These are phyloP conservation scores for Parthenolecanium corni DNA, from an alignment of 2,888 invertebrate species.

Conservation along the genomic window DNA sequence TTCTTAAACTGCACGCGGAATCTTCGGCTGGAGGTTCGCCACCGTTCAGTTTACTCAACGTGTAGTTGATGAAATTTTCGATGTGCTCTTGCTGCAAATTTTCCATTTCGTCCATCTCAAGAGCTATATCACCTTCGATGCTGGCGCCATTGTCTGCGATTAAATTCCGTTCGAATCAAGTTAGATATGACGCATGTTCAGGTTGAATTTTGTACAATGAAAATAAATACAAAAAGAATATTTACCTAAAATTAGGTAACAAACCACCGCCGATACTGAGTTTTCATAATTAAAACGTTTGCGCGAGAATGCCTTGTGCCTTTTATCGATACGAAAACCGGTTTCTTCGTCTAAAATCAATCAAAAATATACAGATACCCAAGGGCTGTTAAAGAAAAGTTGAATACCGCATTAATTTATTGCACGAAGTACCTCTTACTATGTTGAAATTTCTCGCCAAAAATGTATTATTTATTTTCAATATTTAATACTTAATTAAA, in stretches of 20 bases:
- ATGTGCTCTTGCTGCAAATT: slow-evolving; percentile 33
- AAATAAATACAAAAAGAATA: slow-evolving; percentile 13
- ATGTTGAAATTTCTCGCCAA: too few relatives aligned
- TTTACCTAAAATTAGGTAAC: slow-evolving; percentile 63
- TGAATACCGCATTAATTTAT: neutral
- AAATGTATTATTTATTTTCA: too few relatives aligned
- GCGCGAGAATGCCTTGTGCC: slow-evolving; percentile 70
- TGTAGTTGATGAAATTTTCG: slow-evolving; percentile 44
- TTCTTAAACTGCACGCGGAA: slow-evolving; percentile 29
- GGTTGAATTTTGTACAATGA: neutral
- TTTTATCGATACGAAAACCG: slow-evolving; percentile 70
- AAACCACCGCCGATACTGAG: slow-evolving; percentile 72
- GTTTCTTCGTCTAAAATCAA: slow-evolving; percentile 73
- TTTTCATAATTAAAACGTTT: slow-evolving; percentile 82
- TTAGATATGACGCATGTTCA: neutral
- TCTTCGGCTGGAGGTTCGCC: slow-evolving; percentile 35
- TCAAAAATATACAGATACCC: slow-evolving; percentile 31
- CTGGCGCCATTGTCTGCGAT: slow-evolving; percentile 41
- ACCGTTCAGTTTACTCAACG: slow-evolving; percentile 41
- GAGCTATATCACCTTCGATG: slow-evolving; percentile 19
- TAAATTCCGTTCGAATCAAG: slow-evolving; percentile 37
- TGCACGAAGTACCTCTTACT: too few relatives aligned
- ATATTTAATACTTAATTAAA: too few relatives aligned
- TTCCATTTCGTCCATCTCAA: slow-evolving; percentile 17
- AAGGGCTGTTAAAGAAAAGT: too few relatives aligned